A percentile compares a stretch with the other conserved stretches of the same genome.
phyloP scores from a whole-genome alignment of 2,888 invertebrate species.

The Tenodera sinensis region DNA sequence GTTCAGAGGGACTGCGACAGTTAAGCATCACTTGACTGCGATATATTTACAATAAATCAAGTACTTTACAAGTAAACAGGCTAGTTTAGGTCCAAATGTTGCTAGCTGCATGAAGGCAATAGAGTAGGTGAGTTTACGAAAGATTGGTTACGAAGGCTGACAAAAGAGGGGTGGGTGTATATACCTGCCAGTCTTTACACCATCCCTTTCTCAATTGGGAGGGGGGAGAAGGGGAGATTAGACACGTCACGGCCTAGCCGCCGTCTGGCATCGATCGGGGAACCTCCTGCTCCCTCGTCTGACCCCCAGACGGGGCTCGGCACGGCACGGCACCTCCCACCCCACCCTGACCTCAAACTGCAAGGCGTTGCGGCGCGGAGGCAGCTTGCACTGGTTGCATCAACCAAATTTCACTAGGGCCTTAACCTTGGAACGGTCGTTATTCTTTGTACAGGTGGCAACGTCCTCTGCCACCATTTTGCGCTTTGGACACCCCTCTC shows the following conservation, averaged over 20 bases:
- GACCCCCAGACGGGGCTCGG: conserved; percentile 11
- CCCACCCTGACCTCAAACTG: conserved; percentile 3
- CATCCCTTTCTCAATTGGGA: neutral
- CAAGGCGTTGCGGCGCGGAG: neutral
- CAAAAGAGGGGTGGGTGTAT: neutral
- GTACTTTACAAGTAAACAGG: neutral
- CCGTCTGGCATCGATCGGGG: conserved; percentile 19
- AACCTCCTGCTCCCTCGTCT: conserved; percentile 6
- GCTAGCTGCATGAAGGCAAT: too few relatives aligned
- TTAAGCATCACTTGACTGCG: too few relatives aligned
- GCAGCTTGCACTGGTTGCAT: neutral
- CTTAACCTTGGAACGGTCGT: conserved; percentile 12
- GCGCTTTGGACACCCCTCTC: neutral
- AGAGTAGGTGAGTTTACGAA: neutral
- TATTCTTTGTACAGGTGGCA: neutral
- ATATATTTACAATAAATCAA: too few relatives aligned
- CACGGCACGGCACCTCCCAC: neutral
- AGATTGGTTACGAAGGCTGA: neutral
- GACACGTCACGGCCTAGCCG: conserved; percentile 12
- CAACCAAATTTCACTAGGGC: conserved; percentile 5
- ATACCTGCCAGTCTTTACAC: neutral
- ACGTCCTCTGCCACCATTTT: neutral
- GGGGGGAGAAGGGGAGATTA: neutral
- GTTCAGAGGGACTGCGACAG: too few relatives aligned
- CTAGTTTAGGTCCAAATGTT: neutral